These are phyloP conservation scores for Drosophila nr. medialis DNA, from an alignment of 2,888 invertebrate genomes.

Conservation along the genomic window DNA sequence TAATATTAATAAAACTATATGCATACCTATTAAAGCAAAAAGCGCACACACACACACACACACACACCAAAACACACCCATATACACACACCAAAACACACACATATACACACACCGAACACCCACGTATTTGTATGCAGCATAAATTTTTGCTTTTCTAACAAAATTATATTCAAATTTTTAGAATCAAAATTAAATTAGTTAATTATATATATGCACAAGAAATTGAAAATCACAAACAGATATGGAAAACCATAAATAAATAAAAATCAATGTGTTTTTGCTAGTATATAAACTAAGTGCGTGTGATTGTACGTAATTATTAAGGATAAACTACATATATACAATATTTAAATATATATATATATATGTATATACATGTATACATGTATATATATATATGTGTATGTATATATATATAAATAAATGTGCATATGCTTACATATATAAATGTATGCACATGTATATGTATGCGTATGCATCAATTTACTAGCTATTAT, in stretches of 20 bases:
- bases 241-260: constrained; percentile 31
- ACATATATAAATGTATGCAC: constrained; percentile 35
- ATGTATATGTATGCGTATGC: constrained; percentile 37
- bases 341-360: constrained; percentile 47
- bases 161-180: constrained; percentile 7
- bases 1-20: constrained; percentile 49
- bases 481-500: constrained; percentile 55
- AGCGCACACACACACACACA: constrained; percentile 31
- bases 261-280: constrained; percentile 57
- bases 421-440: constrained; percentile 35
- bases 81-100: constrained; percentile 16
- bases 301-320: constrained; percentile 77
- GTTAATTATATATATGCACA: constrained; percentile 31
- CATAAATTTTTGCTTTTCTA: constrained; percentile 45
- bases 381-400: constrained; percentile 28
- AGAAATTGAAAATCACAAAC: constrained; percentile 18
- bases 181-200: constrained; percentile 21
- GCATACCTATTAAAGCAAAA: constrained; percentile 45
- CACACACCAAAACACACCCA: not conserved
- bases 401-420: constrained; percentile 28
- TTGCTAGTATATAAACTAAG: constrained; percentile 69
- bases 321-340: constrained; percentile 58
- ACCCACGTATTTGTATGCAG: constrained; percentile 32
- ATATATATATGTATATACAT: constrained; percentile 23
- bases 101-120: constrained; percentile 23